Evolutionary conservation across 2,113 vertebrate species (phyloP).

Genomic region (Machaerirhynchus nigripectus): DNA sequence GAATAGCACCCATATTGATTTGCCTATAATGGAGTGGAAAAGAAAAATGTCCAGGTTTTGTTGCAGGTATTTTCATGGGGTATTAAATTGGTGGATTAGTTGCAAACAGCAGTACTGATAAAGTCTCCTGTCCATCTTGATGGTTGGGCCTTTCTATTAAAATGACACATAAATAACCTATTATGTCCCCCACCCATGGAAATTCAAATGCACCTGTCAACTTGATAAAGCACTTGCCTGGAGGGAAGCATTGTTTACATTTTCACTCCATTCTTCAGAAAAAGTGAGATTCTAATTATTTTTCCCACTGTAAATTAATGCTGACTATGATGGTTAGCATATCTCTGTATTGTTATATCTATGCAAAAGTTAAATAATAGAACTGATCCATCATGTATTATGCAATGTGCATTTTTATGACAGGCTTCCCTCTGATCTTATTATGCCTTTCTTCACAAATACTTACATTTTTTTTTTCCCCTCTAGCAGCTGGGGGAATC

Average conservation of each 20-base stretch:
- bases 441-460: conserved; percentile 68
- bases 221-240: conserved; percentile 99
- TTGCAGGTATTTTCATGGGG: conserved; percentile 80
- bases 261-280: conserved; percentile 98
- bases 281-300: conserved; percentile 99
- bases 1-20: conserved; percentile 78
- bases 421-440: conserved; percentile 58
- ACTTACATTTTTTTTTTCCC: conserved; percentile 26
- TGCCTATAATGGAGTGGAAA: conserved; percentile 75
- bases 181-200: conserved; percentile 96
- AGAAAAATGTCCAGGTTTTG: conserved; percentile 78
- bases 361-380: conserved; percentile 81
- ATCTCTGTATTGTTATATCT: conserved; percentile 80
- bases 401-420: conserved; percentile 71
- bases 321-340: conserved; percentile 87
- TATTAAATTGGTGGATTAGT: conserved; percentile 83
- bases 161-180: conserved; percentile 99
- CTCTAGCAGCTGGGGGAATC: conserved; percentile 46
- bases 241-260: conserved; percentile 99
- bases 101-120: conserved; percentile 83
- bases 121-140: conserved; percentile 84
- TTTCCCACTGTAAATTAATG: conserved; percentile 99
- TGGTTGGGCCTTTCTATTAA: conserved; percentile 92
- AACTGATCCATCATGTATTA: conserved; percentile 77
- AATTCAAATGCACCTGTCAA: conserved; percentile 99